Percentiles rank a stretch among this genome's conserved stretches.
Conservation (phyloP, 2,113 vertebrate genomes). For the Urocynchramus pylzowi region DNA sequence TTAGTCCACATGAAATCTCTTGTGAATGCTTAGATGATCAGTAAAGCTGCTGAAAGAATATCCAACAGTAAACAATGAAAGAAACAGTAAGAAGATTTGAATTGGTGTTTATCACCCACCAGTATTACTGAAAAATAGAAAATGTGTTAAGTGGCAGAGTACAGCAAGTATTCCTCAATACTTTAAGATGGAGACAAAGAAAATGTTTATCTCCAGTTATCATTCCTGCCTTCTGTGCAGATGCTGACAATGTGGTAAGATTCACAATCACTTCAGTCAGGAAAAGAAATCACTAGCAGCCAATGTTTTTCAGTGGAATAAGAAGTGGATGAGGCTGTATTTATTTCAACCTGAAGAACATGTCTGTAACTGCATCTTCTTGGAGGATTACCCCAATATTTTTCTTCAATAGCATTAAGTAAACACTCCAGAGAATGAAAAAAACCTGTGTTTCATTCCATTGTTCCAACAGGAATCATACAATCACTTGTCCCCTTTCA, state of each 20-base stretch:
- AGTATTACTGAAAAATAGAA: not conserved
- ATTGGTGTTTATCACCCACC: not conserved
- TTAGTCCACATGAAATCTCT: not conserved
- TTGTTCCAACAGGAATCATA: not conserved
- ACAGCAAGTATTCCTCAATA: not conserved
- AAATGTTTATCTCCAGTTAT: not conserved
- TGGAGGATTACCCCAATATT: not conserved
- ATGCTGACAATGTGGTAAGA: not conserved
- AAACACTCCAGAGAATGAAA: not conserved
- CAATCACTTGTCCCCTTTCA: not conserved
- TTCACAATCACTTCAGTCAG: not conserved
- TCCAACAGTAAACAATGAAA: not conserved
- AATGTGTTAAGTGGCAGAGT: not conserved
- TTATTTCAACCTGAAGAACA: not conserved
- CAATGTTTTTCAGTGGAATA: not conserved
- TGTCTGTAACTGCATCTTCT: rapidly evolving
- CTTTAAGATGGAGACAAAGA: not conserved
- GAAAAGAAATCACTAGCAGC: not conserved
- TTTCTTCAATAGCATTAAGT: not conserved
- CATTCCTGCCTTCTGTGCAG: not conserved
- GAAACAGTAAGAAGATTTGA: not conserved
- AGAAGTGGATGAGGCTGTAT: not conserved
- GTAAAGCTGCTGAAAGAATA: not conserved
- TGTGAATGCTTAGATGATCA: not conserved
- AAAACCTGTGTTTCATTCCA: not conserved